Evolutionary conservation across 35 echinoderm and acorn worm species (phyloP).

Genomic region (Ophioderma brevispina): DNA sequence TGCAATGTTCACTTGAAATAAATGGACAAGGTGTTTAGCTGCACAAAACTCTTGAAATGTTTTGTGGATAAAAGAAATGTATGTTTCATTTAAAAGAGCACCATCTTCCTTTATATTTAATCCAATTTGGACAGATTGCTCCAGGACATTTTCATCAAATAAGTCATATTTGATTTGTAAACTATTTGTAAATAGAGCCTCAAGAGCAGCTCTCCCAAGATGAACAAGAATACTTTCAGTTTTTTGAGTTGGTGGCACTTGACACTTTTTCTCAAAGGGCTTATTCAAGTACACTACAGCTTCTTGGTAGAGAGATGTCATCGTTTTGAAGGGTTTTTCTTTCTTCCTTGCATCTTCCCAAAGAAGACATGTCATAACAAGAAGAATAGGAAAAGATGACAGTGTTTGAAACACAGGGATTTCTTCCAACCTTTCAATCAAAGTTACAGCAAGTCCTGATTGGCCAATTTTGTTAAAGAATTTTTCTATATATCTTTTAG

Average conservation of each 20-base stretch:
- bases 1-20: neutral
- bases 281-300: neutral
- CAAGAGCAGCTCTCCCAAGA: slow-evolving; percentile 10
- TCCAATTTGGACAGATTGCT: neutral
- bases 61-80: slow-evolving; percentile 10
- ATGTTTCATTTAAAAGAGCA: neutral
- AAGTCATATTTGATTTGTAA: neutral
- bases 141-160: neutral
- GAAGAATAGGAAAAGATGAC: neutral
- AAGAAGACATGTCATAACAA: neutral
- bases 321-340: neutral
- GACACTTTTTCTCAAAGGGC: neutral
- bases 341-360: neutral
- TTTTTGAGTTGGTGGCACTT: neutral
- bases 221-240: neutral
- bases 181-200: neutral
- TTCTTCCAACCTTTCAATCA: neutral
- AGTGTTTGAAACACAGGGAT: neutral
- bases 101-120: neutral
- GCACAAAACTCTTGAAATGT: slow-evolving; percentile 33
- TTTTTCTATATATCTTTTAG: neutral
- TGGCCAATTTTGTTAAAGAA: neutral
- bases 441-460: neutral
- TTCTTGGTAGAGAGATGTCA: neutral
- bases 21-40: neutral